phyloP scores from a whole-genome alignment of 1,140 invertebrate species.

The Sycophaga agraensis region DNA sequence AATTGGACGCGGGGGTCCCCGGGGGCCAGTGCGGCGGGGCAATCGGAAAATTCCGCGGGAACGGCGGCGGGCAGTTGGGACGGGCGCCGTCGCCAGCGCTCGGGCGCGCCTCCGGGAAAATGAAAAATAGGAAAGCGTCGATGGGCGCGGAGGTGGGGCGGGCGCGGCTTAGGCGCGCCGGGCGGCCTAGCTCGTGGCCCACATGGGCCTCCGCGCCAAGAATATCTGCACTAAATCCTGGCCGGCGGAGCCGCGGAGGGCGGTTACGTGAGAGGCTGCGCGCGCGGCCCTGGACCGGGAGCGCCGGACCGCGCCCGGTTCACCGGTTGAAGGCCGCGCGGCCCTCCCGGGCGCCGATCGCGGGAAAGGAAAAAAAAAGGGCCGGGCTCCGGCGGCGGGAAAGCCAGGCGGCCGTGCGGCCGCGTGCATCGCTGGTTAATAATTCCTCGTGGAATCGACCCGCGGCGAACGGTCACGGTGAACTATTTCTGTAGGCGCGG shows the following conservation, averaged over 20 bases:
- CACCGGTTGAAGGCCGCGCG: too few relatives aligned
- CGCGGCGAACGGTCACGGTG: conserved; percentile 36
- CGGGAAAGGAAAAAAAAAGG: too few relatives aligned
- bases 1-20: too few relatives aligned
- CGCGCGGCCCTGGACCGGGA: not conserved
- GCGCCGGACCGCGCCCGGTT: not conserved
- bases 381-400: too few relatives aligned
- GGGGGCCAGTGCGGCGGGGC: too few relatives aligned
- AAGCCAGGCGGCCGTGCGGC: too few relatives aligned
- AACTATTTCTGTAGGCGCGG: conserved; percentile 39
- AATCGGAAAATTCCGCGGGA: too few relatives aligned
- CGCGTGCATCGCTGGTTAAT: conserved; percentile 30
- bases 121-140: not conserved
- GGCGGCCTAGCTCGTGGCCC: conserved; percentile 35
- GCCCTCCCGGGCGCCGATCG: too few relatives aligned
- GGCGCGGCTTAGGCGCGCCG: too few relatives aligned
- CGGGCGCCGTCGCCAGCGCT: too few relatives aligned
- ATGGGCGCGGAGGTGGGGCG: too few relatives aligned
- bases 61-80: too few relatives aligned
- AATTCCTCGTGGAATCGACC: conserved; percentile 40
- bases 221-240: conserved; percentile 39
- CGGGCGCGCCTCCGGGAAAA: not conserved
- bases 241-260: conserved; percentile 16
- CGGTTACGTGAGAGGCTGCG: conserved; percentile 20
- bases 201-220: conserved; percentile 42